Conservation (phyloP, 2,797 vertebrate species). For the Xiphophorus birchmanni region DNA sequence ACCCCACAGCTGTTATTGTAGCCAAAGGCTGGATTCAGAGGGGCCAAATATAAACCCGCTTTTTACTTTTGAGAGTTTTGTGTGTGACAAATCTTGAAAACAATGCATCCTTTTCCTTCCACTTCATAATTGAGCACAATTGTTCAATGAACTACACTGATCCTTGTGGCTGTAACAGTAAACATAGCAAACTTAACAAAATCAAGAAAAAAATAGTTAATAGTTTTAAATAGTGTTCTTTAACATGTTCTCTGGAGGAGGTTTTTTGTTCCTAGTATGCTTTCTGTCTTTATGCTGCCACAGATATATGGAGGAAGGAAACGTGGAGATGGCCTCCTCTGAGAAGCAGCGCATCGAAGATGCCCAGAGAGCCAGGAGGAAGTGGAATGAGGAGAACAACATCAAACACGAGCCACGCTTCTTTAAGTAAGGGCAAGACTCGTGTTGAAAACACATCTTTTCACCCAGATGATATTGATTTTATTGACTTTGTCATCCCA, state of each 20-base stretch:
- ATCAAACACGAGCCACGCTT: constrained; percentile 92
- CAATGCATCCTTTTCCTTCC: background rate
- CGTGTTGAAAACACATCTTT: background rate
- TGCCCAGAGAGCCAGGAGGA: constrained; percentile 89
- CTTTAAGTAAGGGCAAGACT: constrained; percentile 89
- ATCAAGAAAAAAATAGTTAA: background rate
- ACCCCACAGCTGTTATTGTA: background rate
- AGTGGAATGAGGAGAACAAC: constrained; percentile 93
- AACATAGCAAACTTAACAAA: background rate
- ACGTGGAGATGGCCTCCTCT: constrained; percentile 89
- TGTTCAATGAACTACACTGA: background rate
- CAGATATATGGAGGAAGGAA: constrained; percentile 95
- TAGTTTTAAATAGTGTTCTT: background rate
- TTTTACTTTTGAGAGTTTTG: background rate
- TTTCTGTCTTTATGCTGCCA: constrained; percentile 1
- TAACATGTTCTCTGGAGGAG: background rate
- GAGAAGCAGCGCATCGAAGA: constrained; percentile 98
- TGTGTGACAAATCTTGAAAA: background rate
- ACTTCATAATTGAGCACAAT: background rate
- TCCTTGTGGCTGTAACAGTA: background rate
- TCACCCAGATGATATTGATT: background rate
- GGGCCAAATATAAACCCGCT: background rate
- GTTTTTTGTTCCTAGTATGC: background rate
- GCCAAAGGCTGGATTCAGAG: background rate
- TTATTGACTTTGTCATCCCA: background rate